These are phyloP conservation scores for Cliona cf. orientalis DNA, from an alignment of 37 sponge, comb jelly and placozoan genomes.

Conservation along the genomic window DNA sequence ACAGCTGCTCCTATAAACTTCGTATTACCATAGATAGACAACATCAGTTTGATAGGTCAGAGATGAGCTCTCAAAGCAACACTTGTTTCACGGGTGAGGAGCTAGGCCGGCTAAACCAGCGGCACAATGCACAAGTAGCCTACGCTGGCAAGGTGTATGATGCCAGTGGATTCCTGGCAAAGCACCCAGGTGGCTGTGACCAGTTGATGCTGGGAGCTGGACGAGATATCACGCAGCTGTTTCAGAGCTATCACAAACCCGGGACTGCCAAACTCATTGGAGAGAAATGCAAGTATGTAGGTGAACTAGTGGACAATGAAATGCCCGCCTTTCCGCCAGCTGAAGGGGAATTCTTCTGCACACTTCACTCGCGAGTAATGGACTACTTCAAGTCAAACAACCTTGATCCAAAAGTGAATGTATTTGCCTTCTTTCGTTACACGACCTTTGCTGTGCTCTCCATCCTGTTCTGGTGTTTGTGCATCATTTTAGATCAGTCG, in stretches of 20 bases:
- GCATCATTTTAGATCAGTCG: background rate
- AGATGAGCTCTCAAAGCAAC: too few species aligned
- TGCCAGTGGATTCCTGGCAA: conserved; percentile 17
- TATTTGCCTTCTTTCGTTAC: background rate
- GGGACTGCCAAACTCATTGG: background rate
- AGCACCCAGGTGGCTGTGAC: conserved; percentile 56
- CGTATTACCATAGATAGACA: too few species aligned
- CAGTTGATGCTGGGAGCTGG: conserved; percentile 57
- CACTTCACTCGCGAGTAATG: conserved; percentile 5
- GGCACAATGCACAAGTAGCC: background rate
- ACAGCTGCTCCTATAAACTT: too few species aligned
- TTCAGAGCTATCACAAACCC: conserved; percentile 47
- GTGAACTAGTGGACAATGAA: background rate
- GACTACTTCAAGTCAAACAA: conserved; percentile 36
- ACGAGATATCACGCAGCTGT: conserved; percentile 39
- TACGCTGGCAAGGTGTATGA: conserved; percentile 17
- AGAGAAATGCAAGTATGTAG: conserved; percentile 2
- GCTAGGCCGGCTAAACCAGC: background rate
- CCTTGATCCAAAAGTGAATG: conserved; percentile 20
- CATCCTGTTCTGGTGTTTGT: background rate
- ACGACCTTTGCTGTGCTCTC: background rate
- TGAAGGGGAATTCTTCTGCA: conserved; percentile 43
- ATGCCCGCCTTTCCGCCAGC: background rate
- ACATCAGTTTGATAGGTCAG: too few species aligned
- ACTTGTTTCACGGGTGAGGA: background rate